A percentile compares a stretch with the other conserved stretches of the same genome.
These are phyloP conservation scores for Cheilosia grossa DNA, from an alignment of 2,888 invertebrate species.

Conservation along the genomic window DNA sequence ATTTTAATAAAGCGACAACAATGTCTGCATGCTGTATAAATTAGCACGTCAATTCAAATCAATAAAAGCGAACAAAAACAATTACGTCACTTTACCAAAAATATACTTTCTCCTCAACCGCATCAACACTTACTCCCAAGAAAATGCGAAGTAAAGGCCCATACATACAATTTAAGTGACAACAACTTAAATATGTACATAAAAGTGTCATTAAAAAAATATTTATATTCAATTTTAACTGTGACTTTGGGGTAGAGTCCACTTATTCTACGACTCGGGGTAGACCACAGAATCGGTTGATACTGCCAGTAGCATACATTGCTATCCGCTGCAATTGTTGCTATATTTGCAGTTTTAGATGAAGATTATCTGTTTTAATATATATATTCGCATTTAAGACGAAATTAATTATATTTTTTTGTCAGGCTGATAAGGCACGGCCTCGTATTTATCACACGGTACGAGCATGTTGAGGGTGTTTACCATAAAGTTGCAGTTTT, in stretches of 20 bases:
- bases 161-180: slow-evolving; percentile 43
- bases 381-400: slow-evolving; percentile 11
- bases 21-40: not conserved
- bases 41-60: slow-evolving; percentile 41
- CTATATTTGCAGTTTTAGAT: slow-evolving; percentile 18
- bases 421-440: slow-evolving; percentile 16
- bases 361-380: slow-evolving; percentile 30
- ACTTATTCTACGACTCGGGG: slow-evolving; percentile 36
- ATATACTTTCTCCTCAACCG: slow-evolving; percentile 20
- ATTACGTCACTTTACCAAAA: slow-evolving; percentile 54
- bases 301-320: slow-evolving; percentile 25
- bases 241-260: slow-evolving; percentile 38
- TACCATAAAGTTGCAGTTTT: slow-evolving; percentile 7
- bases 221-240: not conserved
- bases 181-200: slow-evolving; percentile 29
- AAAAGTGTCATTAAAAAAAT: slow-evolving; percentile 24
- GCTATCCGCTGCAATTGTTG: not conserved
- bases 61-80: slow-evolving; percentile 44
- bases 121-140: not conserved
- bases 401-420: slow-evolving; percentile 3
- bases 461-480: slow-evolving; percentile 11
- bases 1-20: not conserved
- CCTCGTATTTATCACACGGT: slow-evolving; percentile 6
- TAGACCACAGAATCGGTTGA: slow-evolving; percentile 36
- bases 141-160: slow-evolving; percentile 17